These are phyloP conservation scores for Drosophila meridiana DNA, from an alignment of 2,888 invertebrate genomes.

Conservation along the genomic window DNA sequence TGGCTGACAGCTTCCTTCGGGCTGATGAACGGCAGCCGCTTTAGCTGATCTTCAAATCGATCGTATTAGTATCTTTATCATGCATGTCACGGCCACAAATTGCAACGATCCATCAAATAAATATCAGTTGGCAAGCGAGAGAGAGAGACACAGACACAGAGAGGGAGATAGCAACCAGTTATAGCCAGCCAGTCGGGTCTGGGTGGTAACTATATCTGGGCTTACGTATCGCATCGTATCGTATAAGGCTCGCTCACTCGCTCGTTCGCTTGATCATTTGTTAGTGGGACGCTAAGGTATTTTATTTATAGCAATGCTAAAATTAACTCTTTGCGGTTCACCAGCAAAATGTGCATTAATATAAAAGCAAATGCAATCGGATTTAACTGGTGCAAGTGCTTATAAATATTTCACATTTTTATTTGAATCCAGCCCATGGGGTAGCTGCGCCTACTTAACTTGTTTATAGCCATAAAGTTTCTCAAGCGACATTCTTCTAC, in stretches of 20 bases:
- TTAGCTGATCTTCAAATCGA: slow-evolving; percentile 62
- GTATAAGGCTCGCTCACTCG: slow-evolving; percentile 64
- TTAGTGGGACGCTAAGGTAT: slow-evolving; percentile 70
- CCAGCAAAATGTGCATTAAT: slow-evolving; percentile 58
- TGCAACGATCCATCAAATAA: slow-evolving; percentile 79
- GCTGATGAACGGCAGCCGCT: slow-evolving; percentile 40
- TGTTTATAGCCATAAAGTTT: neutral
- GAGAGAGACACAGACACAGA: neutral
- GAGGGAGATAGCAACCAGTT: slow-evolving; percentile 63
- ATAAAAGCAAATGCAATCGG: slow-evolving; percentile 58
- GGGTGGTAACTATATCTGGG: slow-evolving; percentile 74
- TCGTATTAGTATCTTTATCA: slow-evolving; percentile 80
- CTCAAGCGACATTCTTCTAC: neutral
- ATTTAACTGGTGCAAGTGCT: slow-evolving; percentile 51
- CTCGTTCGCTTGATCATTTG: slow-evolving; percentile 60
- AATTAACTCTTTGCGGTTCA: slow-evolving; percentile 79
- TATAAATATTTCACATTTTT: neutral
- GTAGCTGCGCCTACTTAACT: neutral
- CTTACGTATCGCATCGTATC: slow-evolving; percentile 59
- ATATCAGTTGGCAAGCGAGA: slow-evolving; percentile 19
- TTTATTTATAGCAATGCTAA: slow-evolving; percentile 81
- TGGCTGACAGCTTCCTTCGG: slow-evolving; percentile 30
- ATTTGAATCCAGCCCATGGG: neutral
- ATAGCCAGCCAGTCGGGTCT: slow-evolving; percentile 38
- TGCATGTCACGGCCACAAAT: slow-evolving; percentile 74